Evolutionary conservation across 2,113 vertebrate genomes (phyloP).

Genomic region (Hyperopisus bebe): DNA sequence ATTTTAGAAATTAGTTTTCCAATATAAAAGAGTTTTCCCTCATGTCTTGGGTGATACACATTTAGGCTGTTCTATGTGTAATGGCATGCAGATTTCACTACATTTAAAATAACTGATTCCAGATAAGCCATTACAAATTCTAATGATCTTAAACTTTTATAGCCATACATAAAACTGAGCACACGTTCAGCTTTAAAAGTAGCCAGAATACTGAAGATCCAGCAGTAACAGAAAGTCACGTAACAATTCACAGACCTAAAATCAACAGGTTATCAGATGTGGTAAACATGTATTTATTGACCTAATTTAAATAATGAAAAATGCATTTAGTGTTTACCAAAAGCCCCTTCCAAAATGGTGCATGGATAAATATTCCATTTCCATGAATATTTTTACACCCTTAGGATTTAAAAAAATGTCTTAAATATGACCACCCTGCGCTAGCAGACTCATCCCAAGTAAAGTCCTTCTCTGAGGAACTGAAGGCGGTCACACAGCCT

Average conservation of each 20-base stretch:
- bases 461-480: not conserved
- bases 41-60: not conserved
- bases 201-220: not conserved
- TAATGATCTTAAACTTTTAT: not conserved
- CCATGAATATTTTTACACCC: not conserved
- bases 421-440: not conserved
- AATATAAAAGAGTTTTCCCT: not conserved
- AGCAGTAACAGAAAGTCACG: not conserved
- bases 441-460: not conserved
- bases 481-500: not conserved
- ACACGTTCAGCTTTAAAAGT: not conserved
- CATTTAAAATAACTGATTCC: not conserved
- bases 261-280: not conserved
- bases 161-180: not conserved
- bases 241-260: not conserved
- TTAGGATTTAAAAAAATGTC: not conserved
- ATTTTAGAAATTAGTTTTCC: not conserved
- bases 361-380: not conserved
- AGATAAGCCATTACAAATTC: not conserved
- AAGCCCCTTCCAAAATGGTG: not conserved
- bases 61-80: not conserved
- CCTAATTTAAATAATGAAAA: not conserved
- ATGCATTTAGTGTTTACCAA: constrained; percentile 4
- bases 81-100: not conserved
- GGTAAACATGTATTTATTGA: not conserved